phyloP scores from a whole-genome alignment of 2,888 invertebrate species.

The Eustalomyia histrio region DNA sequence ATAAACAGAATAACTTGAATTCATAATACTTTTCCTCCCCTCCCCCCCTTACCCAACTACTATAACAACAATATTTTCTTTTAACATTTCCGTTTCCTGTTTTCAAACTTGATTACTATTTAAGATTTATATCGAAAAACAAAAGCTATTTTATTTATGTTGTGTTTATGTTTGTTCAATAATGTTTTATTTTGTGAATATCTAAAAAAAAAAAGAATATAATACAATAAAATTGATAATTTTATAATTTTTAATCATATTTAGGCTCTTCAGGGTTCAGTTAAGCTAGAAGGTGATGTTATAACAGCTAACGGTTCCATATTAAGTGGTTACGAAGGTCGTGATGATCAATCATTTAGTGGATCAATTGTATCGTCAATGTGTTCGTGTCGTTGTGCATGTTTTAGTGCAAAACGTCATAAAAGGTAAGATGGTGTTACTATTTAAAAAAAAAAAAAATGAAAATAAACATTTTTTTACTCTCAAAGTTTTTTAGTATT shows the following conservation, averaged over 20 bases:
- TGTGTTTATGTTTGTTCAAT: constrained; percentile 46
- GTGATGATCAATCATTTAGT: constrained; percentile 77
- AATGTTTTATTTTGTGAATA: constrained; percentile 18
- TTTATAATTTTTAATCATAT: constrained; percentile 65
- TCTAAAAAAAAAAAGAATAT: neutral
- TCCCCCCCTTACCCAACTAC: constrained; percentile 16
- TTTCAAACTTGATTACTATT: constrained; percentile 52
- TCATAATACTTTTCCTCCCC: constrained; percentile 34
- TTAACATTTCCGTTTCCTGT: constrained; percentile 61
- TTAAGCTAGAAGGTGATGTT: constrained; percentile 97
- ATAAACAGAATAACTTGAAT: constrained; percentile 32
- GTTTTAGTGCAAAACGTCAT: constrained; percentile 79
- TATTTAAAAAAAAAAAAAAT: neutral
- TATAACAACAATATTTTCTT: constrained; percentile 37
- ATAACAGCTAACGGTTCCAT: constrained; percentile 96
- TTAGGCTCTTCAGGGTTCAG: constrained; percentile 96
- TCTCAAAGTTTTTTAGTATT: constrained; percentile 4
- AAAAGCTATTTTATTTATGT: constrained; percentile 53
- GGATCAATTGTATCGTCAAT: constrained; percentile 78
- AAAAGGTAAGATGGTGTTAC: constrained; percentile 77
- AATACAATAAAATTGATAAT: neutral
- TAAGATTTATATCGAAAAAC: constrained; percentile 42
- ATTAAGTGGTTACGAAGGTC: constrained; percentile 84
- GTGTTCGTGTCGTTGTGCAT: constrained; percentile 80
- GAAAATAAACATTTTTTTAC: neutral